Percentiles rank a stretch among this genome's conserved stretches.
Conservation (phyloP, 2,888 invertebrate species). For the Ommatoiulus sabulosus region DNA sequence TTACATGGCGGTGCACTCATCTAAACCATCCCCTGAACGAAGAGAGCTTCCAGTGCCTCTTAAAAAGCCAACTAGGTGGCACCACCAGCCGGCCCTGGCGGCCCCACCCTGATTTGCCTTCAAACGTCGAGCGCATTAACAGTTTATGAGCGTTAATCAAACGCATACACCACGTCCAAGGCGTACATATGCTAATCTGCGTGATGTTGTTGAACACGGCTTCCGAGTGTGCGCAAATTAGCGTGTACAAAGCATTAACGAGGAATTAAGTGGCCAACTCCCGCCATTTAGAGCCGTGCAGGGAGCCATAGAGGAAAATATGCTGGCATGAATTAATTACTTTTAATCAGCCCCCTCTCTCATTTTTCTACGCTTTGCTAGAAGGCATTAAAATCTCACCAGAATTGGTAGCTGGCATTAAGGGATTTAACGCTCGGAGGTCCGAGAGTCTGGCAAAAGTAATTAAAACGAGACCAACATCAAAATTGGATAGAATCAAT, state of each 20-base stretch:
- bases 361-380: neutral
- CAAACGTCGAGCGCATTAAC: neutral
- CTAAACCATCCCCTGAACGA: too few relatives aligned
- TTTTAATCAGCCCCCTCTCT: constrained; percentile 35
- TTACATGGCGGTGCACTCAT: too few relatives aligned
- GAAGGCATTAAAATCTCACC: constrained; percentile 34
- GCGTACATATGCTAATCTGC: constrained; percentile 20
- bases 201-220: neutral
- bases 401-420: neutral
- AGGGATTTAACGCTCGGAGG: neutral
- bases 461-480: constrained; percentile 36
- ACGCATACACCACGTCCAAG: constrained; percentile 3
- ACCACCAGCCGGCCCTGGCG: neutral
- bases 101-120: constrained; percentile 26
- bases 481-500: constrained; percentile 12
- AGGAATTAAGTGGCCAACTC: constrained; percentile 48
- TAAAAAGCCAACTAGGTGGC: neutral
- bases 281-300: constrained; percentile 45
- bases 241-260: constrained; percentile 47
- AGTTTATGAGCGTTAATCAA: constrained; percentile 47
- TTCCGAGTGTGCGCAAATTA: constrained; percentile 48
- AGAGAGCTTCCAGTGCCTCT: neutral
- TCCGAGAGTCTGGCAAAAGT: constrained; percentile 44
- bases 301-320: constrained; percentile 9
- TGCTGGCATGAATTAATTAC: constrained; percentile 27